Conservation (phyloP, 2,888 invertebrate species). For the Drymonia ruficornis region DNA sequence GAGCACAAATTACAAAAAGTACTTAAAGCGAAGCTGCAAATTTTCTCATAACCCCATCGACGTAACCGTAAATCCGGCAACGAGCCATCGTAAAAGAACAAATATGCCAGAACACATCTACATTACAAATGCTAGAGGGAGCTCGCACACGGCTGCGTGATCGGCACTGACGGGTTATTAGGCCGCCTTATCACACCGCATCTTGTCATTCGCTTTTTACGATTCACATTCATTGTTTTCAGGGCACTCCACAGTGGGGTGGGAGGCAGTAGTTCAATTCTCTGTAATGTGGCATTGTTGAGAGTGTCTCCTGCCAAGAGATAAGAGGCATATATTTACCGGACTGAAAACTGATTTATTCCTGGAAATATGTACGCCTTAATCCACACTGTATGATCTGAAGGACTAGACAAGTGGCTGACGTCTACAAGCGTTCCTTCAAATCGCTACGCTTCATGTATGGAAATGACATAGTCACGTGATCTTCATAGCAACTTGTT, state of each 20-base stretch:
- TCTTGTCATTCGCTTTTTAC: conserved; percentile 75
- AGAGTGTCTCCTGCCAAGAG: too few species aligned
- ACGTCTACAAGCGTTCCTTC: too few species aligned
- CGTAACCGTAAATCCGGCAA: conserved; percentile 34
- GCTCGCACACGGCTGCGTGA: conserved; percentile 30
- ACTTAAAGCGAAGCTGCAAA: conserved; percentile 4
- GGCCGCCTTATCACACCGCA: conserved; percentile 61
- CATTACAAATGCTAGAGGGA: conserved; percentile 35
- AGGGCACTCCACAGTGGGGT: conserved; percentile 50
- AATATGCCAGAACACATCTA: conserved; percentile 31
- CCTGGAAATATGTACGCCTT: too few species aligned
- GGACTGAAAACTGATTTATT: too few species aligned
- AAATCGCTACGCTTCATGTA: too few species aligned
- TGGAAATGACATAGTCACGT: too few species aligned
- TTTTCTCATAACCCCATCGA: conserved; percentile 39
- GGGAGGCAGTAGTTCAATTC: not conserved
- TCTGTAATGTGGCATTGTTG: too few species aligned
- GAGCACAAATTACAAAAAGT: conserved; percentile 7
- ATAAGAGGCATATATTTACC: too few species aligned
- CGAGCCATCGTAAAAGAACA: conserved; percentile 35
- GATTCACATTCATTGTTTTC: conserved; percentile 74
- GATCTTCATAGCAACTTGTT: too few species aligned
- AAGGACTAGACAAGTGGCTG: too few species aligned
- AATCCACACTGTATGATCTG: too few species aligned
- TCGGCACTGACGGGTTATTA: conserved; percentile 61